Evolutionary conservation across 2,888 invertebrate species (phyloP).

Genomic region (Microdon myrmicae): DNA sequence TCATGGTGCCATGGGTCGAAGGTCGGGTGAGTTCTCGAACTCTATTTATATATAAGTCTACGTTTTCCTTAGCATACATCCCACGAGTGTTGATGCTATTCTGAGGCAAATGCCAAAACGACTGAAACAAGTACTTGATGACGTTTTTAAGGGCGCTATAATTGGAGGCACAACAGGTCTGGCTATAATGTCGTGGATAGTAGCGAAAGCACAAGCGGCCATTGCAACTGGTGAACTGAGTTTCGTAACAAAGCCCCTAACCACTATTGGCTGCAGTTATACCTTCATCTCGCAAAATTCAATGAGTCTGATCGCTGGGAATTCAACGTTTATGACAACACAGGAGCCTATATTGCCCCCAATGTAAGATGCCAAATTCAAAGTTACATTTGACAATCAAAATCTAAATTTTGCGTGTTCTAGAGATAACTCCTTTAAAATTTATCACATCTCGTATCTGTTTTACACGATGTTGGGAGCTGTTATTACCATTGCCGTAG

Average conservation of each 20-base stretch:
- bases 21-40: slow-evolving; percentile 67
- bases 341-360: slow-evolving; percentile 12
- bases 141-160: slow-evolving; percentile 68
- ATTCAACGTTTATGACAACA: slow-evolving; percentile 53
- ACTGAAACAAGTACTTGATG: slow-evolving; percentile 27
- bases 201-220: slow-evolving; percentile 69
- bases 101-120: no score
- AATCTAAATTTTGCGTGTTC: slow-evolving; percentile 59
- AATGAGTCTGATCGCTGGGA: slow-evolving; percentile 58
- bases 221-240: slow-evolving; percentile 68
- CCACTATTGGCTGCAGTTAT: slow-evolving; percentile 69
- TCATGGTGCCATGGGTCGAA: slow-evolving; percentile 75
- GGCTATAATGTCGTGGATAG: slow-evolving; percentile 70
- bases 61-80: background rate
- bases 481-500: slow-evolving; percentile 70
- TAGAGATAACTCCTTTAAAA: slow-evolving; percentile 60
- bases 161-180: slow-evolving; percentile 69
- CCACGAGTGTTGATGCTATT: background rate
- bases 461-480: slow-evolving; percentile 79
- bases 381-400: no score
- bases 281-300: slow-evolving; percentile 66
- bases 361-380: no score
- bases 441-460: slow-evolving; percentile 80
- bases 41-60: slow-evolving; percentile 2
- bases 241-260: slow-evolving; percentile 68